Evolutionary conservation across 2,113 vertebrate species (phyloP), one percentile per base, ranked within the genome.

Genomic region (Climacteris rufus): DNA sequence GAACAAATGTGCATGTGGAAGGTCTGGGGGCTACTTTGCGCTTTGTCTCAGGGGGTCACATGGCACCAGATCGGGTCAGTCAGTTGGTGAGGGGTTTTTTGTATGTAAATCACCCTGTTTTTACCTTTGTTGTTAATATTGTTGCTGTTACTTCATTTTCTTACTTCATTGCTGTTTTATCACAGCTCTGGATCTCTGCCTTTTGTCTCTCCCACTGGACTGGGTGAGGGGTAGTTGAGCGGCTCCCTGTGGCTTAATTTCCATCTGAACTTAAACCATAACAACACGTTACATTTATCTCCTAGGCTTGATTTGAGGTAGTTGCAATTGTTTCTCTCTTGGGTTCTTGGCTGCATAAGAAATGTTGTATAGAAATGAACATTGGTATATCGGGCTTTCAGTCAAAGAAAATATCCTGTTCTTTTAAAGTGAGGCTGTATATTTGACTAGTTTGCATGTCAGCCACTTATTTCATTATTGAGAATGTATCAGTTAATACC

Each of bases 391-490:
- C 35, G 63, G 21, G 7, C 66, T 92, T 79, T 74, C 57, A 93
- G 85, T 39, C 23, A 76, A 92, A 94, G 33, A 23, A 76, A 91
- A n/a, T 5, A 12, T 44, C 17, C 20, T 87, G 20, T 27, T 80
- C 9, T 21, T 87, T 50, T 65, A n/a, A 66, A 83, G 42, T 22
- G 14, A 81, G 44, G 42, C 28, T 77, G 7, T 83, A 8, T 49
- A 71, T 93, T 68, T 86, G 28, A 83, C 87, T 91, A 56, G 31
- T 66, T 96, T 83, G 49, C 22, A 87, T 50, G 31, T 83, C 83
- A 95, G 88, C 30, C 91, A 75, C 21, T 79, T 86, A 90, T 78
- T 96, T 87, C 13, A 13, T 92, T 52, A 50, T 82, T 95, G 90
- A 89, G 24, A 93, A 89, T 84, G 33, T 56, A 92, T 54, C 54